Conservation (phyloP, 2,888 invertebrate species). For the Malacosoma neustria region DNA sequence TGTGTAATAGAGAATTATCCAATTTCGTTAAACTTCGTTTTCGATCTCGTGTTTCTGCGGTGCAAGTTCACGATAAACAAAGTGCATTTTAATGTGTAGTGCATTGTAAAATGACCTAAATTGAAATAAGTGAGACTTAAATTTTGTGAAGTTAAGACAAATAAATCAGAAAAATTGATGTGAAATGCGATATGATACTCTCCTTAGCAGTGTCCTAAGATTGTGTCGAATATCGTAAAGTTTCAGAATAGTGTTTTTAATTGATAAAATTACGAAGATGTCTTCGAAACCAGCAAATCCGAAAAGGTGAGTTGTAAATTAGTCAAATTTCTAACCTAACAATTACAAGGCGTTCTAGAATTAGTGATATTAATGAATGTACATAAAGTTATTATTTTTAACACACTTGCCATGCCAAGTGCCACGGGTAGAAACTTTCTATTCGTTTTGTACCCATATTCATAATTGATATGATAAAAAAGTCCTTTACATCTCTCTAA, state of each 20-base stretch:
- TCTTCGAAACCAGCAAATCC: constrained; percentile 76
- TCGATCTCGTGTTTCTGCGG: constrained; percentile 43
- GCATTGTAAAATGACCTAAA: constrained; percentile 66
- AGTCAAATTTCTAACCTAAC: constrained; percentile 12
- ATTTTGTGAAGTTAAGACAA: constrained; percentile 31
- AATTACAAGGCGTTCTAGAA: background rate
- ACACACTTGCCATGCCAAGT: constrained; percentile 14
- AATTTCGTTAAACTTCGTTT: constrained; percentile 21
- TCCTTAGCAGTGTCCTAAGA: constrained; percentile 76
- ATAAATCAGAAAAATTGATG: constrained; percentile 37
- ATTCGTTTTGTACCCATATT: no score
- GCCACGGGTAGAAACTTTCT: constrained; percentile 29
- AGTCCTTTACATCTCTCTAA: background rate
- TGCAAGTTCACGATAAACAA: constrained; percentile 61
- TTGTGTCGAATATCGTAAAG: constrained; percentile 67
- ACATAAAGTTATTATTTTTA: constrained; percentile 19
- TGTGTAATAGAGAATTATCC: constrained; percentile 11
- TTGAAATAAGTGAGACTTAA: constrained; percentile 50
- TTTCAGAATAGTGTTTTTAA: constrained; percentile 53
- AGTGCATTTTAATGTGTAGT: constrained; percentile 59
- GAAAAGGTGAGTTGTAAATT: constrained; percentile 76
- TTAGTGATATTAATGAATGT: constrained; percentile 2
- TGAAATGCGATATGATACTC: constrained; percentile 68
- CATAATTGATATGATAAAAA: background rate
- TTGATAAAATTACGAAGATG: constrained; percentile 46